Evolutionary conservation across 2,797 vertebrate genomes (phyloP).

Genomic region (Numenius phaeopus): DNA sequence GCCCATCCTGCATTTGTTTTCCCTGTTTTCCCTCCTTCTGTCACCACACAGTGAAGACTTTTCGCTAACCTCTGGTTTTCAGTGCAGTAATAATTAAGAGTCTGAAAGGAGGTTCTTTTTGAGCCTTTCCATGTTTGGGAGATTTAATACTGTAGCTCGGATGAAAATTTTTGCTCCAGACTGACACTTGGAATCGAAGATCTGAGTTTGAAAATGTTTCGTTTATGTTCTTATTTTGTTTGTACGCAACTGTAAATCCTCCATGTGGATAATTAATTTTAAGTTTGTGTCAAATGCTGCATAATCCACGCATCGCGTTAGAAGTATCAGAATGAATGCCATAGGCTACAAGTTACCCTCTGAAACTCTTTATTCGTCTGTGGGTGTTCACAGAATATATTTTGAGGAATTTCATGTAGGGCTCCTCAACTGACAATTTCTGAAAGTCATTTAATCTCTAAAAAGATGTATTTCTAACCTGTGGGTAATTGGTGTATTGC

Average conservation of each 20-base stretch:
- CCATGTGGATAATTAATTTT: neutral
- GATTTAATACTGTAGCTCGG: constrained; percentile 4
- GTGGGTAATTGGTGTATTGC: neutral
- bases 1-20: neutral
- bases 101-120: neutral
- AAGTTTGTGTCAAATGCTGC: neutral
- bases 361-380: neutral
- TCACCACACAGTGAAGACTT: neutral
- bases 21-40: neutral
- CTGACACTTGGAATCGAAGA: constrained; percentile 27
- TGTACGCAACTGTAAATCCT: neutral
- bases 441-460: neutral
- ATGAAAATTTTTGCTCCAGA: constrained; percentile 25
- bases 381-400: neutral
- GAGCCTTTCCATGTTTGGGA: neutral
- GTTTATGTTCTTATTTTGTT: neutral
- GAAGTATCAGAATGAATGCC: neutral
- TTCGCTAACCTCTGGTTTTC: constrained; percentile 16
- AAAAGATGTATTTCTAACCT: neutral
- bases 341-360: neutral
- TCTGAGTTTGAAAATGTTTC: neutral
- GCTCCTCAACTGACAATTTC: neutral
- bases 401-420: neutral
- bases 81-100: constrained; percentile 1
- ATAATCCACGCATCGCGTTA: neutral